These are phyloP conservation scores for Scopus umbretta DNA, from an alignment of 2,113 vertebrate species.

Conservation along the genomic window DNA sequence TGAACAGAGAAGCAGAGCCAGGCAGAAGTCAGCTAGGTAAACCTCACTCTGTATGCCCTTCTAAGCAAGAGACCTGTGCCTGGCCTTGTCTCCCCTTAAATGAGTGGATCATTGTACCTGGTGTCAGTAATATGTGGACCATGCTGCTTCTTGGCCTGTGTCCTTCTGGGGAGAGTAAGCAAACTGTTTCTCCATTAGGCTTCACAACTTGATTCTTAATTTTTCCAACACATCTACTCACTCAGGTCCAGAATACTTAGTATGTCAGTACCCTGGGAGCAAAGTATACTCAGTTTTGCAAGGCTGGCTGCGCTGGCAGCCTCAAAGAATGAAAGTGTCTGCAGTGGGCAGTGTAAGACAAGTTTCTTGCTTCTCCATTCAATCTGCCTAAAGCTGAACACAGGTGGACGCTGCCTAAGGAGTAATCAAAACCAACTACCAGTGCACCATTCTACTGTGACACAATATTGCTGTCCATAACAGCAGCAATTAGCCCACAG, in stretches of 20 bases:
- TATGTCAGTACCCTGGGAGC: not conserved
- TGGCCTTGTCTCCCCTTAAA: not conserved
- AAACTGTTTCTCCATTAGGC: not conserved
- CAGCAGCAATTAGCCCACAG: not conserved
- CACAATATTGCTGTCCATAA: not conserved
- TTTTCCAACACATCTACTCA: not conserved
- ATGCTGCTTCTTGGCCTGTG: not conserved
- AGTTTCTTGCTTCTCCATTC: not conserved
- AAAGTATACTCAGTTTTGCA: not conserved
- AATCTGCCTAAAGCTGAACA: not conserved
- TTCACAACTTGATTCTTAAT: not conserved
- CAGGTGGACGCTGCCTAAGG: not conserved
- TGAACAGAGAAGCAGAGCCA: not conserved
- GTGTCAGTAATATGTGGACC: not conserved
- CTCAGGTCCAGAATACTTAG: not conserved
- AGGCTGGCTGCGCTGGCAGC: not conserved
- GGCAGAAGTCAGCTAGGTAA: not conserved
- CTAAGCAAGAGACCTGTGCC: not conserved
- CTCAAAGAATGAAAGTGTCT: not conserved
- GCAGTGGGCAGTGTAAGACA: not conserved
- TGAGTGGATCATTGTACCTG: not conserved
- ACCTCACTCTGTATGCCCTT: not conserved
- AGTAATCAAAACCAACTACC: not conserved
- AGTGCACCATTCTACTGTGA: fast-evolving
- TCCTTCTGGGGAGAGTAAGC: not conserved